phyloP scores from a whole-genome alignment of 1,140 invertebrate species.

The Asobara japonica region DNA sequence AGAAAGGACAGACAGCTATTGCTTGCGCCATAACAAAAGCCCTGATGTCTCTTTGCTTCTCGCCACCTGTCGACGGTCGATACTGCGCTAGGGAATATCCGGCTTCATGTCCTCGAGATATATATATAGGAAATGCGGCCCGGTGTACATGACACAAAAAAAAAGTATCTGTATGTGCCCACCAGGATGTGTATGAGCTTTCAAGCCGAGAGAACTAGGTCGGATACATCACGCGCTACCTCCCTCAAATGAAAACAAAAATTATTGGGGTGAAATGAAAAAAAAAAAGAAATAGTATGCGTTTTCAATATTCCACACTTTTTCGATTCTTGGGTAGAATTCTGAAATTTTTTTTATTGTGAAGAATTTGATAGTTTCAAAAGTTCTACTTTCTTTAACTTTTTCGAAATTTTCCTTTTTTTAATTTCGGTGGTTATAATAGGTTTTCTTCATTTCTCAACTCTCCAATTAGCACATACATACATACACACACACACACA shows the following conservation, averaged over 20 bases:
- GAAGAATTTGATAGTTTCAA: no score
- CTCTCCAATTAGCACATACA: no score
- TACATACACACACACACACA: no score
- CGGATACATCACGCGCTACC: neutral
- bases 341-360: no score
- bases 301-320: no score
- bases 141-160: slow-evolving; percentile 12
- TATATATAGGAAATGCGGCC: slow-evolving; percentile 1
- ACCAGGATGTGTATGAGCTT: neutral
- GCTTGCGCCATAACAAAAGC: slow-evolving; percentile 22
- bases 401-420: no score
- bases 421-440: no score
- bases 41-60: slow-evolving; percentile 16
- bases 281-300: neutral
- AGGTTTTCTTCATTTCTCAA: no score
- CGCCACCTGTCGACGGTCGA: slow-evolving; percentile 31
- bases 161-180: neutral
- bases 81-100: slow-evolving; percentile 17
- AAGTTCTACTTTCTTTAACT: no score
- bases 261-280: neutral
- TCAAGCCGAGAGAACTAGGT: neutral
- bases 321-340: no score
- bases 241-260: slow-evolving; percentile 14
- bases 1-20: slow-evolving; percentile 8
- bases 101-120: slow-evolving; percentile 13